Percentiles rank a stretch among this genome's conserved stretches.
Conservation (phyloP, 1,140 invertebrate genomes). For the Rhizoglyphus robini region DNA sequence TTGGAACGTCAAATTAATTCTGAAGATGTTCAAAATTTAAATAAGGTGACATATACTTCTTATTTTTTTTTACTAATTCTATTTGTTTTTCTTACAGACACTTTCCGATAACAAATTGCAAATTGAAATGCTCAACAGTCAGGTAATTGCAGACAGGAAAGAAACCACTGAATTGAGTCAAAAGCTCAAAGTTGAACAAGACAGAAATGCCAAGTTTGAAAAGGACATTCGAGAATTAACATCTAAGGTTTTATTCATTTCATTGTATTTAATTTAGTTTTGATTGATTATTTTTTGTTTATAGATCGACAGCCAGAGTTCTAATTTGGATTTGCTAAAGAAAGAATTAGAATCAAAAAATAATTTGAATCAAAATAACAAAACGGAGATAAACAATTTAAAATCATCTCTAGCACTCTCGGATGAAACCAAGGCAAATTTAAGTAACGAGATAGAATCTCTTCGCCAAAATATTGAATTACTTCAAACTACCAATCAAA, state of each 20-base stretch:
- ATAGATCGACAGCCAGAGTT: neutral
- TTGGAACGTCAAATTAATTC: neutral
- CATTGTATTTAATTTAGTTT: neutral
- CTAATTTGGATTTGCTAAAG: neutral
- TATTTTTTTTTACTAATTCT: neutral
- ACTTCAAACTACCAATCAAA: neutral
- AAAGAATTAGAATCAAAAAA: neutral
- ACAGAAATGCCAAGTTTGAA: neutral
- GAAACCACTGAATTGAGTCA: neutral
- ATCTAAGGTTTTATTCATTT: neutral
- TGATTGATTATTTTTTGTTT: neutral
- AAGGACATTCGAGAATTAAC: neutral
- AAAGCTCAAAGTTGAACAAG: neutral
- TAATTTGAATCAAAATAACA: neutral
- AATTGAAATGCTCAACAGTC: neutral
- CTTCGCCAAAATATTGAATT: neutral
- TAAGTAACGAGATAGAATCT: neutral
- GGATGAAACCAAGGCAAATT: neutral
- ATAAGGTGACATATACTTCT: neutral
- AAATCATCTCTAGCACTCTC: neutral
- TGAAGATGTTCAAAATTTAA: neutral
- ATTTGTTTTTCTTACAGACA: neutral
- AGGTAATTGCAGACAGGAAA: neutral
- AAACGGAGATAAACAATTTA: neutral
- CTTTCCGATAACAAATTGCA: neutral